Evolutionary conservation across 2,888 invertebrate species (phyloP).

Genomic region (Chrysina gloriosa): DNA sequence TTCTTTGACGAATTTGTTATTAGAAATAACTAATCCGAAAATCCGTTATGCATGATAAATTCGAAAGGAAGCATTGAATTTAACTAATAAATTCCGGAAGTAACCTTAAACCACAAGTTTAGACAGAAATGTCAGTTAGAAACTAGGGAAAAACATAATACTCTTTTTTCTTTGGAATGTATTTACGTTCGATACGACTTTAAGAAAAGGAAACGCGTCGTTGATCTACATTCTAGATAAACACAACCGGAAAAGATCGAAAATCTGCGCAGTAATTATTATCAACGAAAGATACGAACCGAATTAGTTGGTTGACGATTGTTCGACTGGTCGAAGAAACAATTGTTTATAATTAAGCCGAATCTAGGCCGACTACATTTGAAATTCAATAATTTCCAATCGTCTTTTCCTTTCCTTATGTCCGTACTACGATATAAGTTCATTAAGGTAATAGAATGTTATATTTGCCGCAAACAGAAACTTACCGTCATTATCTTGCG

Average conservation of each 20-base stretch:
- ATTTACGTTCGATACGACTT: background rate
- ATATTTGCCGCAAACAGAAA: slow-evolving; percentile 4
- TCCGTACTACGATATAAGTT: too few species aligned
- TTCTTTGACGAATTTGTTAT: too few species aligned
- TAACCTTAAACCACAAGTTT: too few species aligned
- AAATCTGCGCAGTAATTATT: slow-evolving; percentile 9
- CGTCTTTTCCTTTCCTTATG: too few species aligned
- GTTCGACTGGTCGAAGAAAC: background rate
- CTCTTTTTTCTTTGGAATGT: background rate
- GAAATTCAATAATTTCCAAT: too few species aligned
- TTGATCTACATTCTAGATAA: slow-evolving; percentile 8
- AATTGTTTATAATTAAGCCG: background rate
- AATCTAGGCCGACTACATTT: background rate
- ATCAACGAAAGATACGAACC: background rate
- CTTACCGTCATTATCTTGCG: slow-evolving; percentile 54
- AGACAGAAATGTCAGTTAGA: too few species aligned
- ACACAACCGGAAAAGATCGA: slow-evolving; percentile 19
- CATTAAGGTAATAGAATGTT: slow-evolving; percentile 53
- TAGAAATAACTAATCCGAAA: too few species aligned
- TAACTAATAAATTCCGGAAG: too few species aligned
- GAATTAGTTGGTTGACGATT: background rate
- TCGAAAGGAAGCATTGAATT: too few species aligned
- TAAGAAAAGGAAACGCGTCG: background rate
- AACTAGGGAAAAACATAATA: too few species aligned
- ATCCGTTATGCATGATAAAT: too few species aligned